These are phyloP conservation scores for Colossoma macropomum DNA, from an alignment of 2,113 vertebrate species.

Conservation along the genomic window DNA sequence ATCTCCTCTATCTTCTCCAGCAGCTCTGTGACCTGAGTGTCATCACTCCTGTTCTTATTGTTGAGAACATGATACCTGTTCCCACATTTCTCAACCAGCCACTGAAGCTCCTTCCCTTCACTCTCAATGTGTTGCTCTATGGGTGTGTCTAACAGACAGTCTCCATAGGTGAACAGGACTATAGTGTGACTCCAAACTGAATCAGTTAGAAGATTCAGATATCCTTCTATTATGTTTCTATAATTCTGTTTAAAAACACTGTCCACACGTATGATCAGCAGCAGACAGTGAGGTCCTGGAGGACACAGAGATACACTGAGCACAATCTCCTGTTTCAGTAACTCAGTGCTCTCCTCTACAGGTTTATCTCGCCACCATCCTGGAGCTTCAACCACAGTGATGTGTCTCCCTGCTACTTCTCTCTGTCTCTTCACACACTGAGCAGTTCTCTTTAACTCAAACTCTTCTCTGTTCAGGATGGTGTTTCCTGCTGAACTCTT, in stretches of 20 bases:
- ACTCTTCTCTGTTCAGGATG: constrained; percentile 45
- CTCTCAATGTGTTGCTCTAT: no score
- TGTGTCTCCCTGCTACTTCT: constrained; percentile 4
- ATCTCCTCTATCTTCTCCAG: neutral
- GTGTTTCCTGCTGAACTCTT: constrained; percentile 55
- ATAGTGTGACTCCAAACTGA: neutral
- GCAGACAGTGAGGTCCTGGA: neutral
- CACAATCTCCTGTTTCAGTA: neutral
- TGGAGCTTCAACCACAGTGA: constrained; percentile 22
- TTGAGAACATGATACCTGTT: neutral
- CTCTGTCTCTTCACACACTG: constrained; percentile 12
- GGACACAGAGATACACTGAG: neutral
- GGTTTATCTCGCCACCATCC: neutral
- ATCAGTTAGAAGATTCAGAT: neutral
- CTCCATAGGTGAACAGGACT: neutral
- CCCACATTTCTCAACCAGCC: no score
- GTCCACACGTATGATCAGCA: neutral
- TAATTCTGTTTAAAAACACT: neutral
- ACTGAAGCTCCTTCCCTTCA: no score
- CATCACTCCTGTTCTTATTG: neutral
- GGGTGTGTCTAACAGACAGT: neutral
- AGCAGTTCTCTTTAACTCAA: constrained; percentile 17
- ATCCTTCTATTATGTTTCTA: neutral
- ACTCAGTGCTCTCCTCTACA: neutral
- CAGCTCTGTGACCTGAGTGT: neutral